Evolutionary conservation across 2,113 vertebrate species (phyloP).

Genomic region (Alouatta palliata): DNA sequence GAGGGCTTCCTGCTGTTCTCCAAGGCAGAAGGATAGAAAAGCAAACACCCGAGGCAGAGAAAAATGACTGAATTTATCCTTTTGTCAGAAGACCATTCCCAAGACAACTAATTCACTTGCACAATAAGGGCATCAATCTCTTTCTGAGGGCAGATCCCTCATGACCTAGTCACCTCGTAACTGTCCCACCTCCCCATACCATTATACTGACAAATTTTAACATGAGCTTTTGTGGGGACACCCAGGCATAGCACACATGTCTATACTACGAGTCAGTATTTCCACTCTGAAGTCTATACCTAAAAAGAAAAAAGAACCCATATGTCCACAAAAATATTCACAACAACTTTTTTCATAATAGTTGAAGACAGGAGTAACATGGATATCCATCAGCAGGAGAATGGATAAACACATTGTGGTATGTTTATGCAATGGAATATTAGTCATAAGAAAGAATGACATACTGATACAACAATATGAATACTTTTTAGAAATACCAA

Average conservation of each 20-base stretch:
- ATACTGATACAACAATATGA: not conserved
- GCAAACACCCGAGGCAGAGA: not conserved
- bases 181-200: not conserved
- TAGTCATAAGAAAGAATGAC: not conserved
- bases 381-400: not conserved
- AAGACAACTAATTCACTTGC: not conserved
- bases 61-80: not conserved
- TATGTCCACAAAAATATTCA: not conserved
- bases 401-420: not conserved
- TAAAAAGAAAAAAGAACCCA: not conserved
- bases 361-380: not conserved
- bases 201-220: not conserved
- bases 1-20: not conserved
- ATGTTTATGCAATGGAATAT: not conserved
- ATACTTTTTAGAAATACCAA: not conserved
- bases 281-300: not conserved
- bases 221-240: not conserved
- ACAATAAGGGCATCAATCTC: not conserved
- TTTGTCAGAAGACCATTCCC: not conserved
- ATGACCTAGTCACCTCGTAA: not conserved
- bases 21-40: not conserved
- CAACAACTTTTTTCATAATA: not conserved
- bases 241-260: rapidly evolving
- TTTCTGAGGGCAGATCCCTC: not conserved
- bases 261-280: not conserved